phyloP scores from a whole-genome alignment of 2,113 vertebrate genomes.

The Mystacornis crossleyi region DNA sequence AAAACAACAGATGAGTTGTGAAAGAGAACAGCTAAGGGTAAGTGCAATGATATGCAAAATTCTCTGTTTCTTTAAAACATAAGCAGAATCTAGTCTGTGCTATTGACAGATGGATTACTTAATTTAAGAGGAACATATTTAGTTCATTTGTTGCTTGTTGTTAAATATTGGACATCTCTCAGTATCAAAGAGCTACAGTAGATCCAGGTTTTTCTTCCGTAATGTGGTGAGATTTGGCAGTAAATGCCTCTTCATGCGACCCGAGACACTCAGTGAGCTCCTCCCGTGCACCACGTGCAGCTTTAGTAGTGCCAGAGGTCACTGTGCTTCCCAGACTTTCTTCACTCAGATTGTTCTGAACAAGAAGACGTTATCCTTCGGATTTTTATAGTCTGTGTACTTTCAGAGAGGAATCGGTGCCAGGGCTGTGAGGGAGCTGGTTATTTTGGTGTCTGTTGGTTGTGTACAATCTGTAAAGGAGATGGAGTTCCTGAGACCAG shows the following conservation, averaged over 20 bases:
- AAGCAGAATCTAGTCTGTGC: constrained; percentile 19
- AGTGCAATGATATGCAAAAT: constrained; percentile 51
- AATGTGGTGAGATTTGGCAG: constrained; percentile 18
- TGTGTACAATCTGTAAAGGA: neutral
- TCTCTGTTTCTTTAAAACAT: neutral
- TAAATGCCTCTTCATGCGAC: neutral
- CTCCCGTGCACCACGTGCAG: neutral
- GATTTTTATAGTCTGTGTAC: rapidly evolving
- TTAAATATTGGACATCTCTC: constrained; percentile 47
- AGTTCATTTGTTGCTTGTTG: constrained; percentile 42
- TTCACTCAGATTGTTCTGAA: neutral
- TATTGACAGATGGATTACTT: constrained; percentile 19
- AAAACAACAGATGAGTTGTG: constrained; percentile 89
- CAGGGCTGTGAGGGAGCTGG: neutral
- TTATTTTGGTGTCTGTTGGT: neutral
- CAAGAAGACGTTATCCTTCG: neutral
- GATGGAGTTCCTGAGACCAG: neutral
- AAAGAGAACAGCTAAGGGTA: constrained; percentile 86
- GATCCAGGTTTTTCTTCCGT: neutral
- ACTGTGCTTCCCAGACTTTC: neutral
- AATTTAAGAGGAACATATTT: constrained; percentile 33
- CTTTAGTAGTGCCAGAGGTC: constrained; percentile 11
- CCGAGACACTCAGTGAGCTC: neutral
- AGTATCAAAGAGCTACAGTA: constrained; percentile 4
- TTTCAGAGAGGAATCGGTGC: neutral